Base-by-base conservation (phyloP, 2,113 vertebrate genomes). In the Dromaius novaehollandiae region DNA sequence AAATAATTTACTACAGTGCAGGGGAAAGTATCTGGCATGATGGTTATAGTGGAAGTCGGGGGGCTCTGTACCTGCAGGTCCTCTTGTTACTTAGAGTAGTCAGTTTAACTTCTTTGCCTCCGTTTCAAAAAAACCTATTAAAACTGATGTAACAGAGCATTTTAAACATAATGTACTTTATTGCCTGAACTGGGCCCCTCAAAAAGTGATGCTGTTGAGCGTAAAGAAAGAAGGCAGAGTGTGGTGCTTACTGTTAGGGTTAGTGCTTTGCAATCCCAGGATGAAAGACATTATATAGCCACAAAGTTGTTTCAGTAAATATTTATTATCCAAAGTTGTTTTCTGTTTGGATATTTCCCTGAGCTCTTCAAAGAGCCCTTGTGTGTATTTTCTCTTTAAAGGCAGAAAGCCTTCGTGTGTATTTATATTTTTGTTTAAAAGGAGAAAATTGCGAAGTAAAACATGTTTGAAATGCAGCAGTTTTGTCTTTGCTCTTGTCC, bases 331-430 rank as follows among this genome's bases (percentile, higher is more conserved):
- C 21, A 21, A 28, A 77, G 58, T 81, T 93, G 73, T 92, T 92
- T 92, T 88, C 86, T 96, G 44, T 60, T 80, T 60, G 56, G 34
- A 15, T 91, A 5, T 93, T 94, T 95, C 76, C 26, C 78, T 30
- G 18, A 69, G 70, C 34, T 61, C 7, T 65, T 73, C 36, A 48
- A 76, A 82, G n/a, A 91, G 30, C 9, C 16, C 91, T 82, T 85
- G 58, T 53, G 13, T 80, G 36, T 63, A 44, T 69, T 55, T 88
- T n/a, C 20, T 85, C 24, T 89, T 92, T 79, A 82, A 95, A 89
- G 69, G 48, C 32, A 79, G 68, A 90, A 65, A 82, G 7, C 53
- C 15, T 80, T 82, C 65, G 15, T 34, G 30, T 30, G 38, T 74
- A 53, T 66, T 84, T 87, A 7, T 2, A 68, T 53, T 68, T 44